phyloP scores from a whole-genome alignment of 2,888 invertebrate genomes.

The Colletes collaris region DNA sequence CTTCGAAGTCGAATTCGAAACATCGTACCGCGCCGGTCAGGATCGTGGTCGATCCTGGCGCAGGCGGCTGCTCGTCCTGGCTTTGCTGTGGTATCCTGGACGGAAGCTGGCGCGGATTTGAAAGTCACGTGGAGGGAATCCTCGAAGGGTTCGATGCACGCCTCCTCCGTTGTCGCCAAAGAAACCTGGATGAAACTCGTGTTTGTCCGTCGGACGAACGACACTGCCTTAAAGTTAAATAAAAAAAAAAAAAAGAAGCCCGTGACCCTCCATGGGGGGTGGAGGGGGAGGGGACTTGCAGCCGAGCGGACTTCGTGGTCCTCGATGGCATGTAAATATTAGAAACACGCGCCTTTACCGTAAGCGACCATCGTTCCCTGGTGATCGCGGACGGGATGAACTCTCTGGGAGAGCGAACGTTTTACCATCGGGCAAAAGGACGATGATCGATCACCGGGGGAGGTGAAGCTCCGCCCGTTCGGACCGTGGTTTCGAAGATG shows the following conservation, averaged over 20 bases:
- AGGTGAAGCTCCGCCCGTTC: neutral
- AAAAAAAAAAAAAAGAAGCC: conserved; percentile 14
- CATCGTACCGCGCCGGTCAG: conserved; percentile 76
- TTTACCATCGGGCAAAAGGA: neutral
- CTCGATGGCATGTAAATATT: conserved; percentile 49
- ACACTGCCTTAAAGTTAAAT: conserved; percentile 78
- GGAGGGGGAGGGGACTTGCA: neutral
- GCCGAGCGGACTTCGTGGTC: conserved; percentile 23
- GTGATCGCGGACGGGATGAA: neutral
- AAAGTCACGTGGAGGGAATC: neutral
- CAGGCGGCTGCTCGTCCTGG: conserved; percentile 26
- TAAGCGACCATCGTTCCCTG: conserved; percentile 23
- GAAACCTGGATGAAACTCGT: conserved; percentile 57
- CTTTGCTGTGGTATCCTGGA: conserved; percentile 7
- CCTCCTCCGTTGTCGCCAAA: conserved; percentile 71
- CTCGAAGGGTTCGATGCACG: conserved; percentile 6
- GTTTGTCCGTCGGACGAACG: conserved; percentile 59
- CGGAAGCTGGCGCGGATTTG: neutral
- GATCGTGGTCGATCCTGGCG: conserved; percentile 32
- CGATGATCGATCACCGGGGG: neutral
- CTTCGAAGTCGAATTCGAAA: conserved; percentile 81
- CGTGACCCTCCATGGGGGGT: conserved; percentile 13
- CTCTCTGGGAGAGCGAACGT: no score
- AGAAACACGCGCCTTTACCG: conserved; percentile 41
- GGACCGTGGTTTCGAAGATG: neutral